phyloP scores from a whole-genome alignment of 1,140 invertebrate species.

The Drosophila pseudoobscura region DNA sequence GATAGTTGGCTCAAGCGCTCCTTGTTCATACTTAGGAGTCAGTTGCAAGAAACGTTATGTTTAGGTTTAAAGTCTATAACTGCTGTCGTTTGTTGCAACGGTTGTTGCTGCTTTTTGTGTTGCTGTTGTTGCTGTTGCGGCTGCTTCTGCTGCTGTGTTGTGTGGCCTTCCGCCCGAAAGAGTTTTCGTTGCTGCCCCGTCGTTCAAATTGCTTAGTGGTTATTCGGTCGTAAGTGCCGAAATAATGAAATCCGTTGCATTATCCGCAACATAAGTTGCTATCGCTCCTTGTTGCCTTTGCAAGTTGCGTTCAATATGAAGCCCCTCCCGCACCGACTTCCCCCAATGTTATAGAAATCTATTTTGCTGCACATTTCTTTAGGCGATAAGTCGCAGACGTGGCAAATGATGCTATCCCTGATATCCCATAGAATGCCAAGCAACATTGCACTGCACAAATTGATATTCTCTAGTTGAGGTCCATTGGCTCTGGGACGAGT shows the following conservation, averaged over 20 bases:
- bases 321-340: background rate
- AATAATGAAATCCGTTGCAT: slow-evolving; percentile 79
- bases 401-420: slow-evolving; percentile 74
- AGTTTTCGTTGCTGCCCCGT: slow-evolving; percentile 53
- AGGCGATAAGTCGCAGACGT: slow-evolving; percentile 79
- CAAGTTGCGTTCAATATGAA: slow-evolving; percentile 16
- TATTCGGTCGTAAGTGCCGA: slow-evolving; percentile 79
- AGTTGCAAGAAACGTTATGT: slow-evolving; percentile 55
- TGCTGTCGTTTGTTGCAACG: slow-evolving; percentile 61
- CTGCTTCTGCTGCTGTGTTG: slow-evolving; percentile 14
- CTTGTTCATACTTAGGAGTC: background rate
- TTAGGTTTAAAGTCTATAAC: slow-evolving; percentile 73
- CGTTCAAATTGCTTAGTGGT: slow-evolving; percentile 73
- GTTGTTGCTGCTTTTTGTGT: slow-evolving; percentile 18
- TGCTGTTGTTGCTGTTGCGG: background rate
- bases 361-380: slow-evolving; percentile 77
- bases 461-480: slow-evolving; percentile 41
- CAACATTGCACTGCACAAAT: slow-evolving; percentile 43
- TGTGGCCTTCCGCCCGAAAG: slow-evolving; percentile 37
- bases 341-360: slow-evolving; percentile 44
- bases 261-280: slow-evolving; percentile 76
- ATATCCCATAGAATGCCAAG: slow-evolving; percentile 45
- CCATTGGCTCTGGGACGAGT: slow-evolving; percentile 24
- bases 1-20: too few species aligned
- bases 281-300: slow-evolving; percentile 39